These are phyloP conservation scores for Octopus sinensis DNA, from an alignment of 1,140 invertebrate genomes.

Conservation along the genomic window DNA sequence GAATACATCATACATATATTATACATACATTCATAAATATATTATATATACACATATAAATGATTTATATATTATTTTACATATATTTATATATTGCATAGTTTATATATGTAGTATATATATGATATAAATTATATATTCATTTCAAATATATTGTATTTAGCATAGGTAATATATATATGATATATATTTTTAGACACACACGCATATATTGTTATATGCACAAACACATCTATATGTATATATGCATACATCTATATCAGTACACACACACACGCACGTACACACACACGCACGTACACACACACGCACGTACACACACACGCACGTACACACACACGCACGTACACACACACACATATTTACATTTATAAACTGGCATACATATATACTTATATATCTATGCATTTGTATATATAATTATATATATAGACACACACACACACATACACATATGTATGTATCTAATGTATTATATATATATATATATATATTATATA, in stretches of 20 bases:
- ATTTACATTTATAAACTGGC: background rate
- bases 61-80: no score
- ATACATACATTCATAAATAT: no score
- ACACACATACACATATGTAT: background rate
- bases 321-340: background rate
- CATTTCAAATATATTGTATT: no score
- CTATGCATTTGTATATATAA: background rate
- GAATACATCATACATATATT: no score
- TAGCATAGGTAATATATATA: no score
- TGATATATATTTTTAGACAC: no score
- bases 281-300: background rate
- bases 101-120: no score
- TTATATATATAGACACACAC: background rate
- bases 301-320: background rate
- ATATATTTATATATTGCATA: no score
- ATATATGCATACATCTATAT: background rate
- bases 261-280: background rate
- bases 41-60: no score
- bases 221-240: background rate
- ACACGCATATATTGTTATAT: no score
- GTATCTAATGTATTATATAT: background rate
- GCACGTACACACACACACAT: background rate
- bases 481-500: background rate
- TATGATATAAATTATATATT: no score
- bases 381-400: background rate